Base-by-base conservation (phyloP, 2,113 vertebrate genomes). In the Castor canadensis region DNA sequence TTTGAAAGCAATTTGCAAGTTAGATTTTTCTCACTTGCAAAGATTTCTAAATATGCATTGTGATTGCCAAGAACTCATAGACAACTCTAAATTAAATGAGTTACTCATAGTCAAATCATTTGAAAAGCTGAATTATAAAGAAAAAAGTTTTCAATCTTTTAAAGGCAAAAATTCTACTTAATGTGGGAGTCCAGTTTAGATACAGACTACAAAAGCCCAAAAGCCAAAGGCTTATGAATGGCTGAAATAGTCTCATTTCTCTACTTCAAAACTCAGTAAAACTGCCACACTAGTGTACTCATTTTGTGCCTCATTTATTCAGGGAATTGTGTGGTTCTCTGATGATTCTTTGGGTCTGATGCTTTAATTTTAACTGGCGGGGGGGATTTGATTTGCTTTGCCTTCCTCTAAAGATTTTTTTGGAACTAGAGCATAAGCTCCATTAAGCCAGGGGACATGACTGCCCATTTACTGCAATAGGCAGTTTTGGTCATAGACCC, bases 51-150 rank as follows among this genome's bases (percentile, higher is more conserved):
- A 66, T 96, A 95, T 62, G 73, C 30, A 22, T 79, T 19, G 0
- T n/a, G 67, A 80, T 47, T 66, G 93, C 94, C 95, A 96, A 93
- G 89, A 95, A 83, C 77, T 95, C 93, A 83, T 38, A 92, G 88
- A 69, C 93, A 81, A 89, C 93, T 88, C 93, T 96, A 94, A 92
- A 93, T 89, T 93, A 94, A 93, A 75, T 56, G 83, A 94, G 45
- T 95, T 94, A 96, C 80, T 97, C 92, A 89, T 38, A 86, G 93
- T 71, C 67, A 81, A 93, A 60, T 94, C 22, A 95, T 87, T 77
- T 91, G 79, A 87, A 93, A 95, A 91, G 84, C 45, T 80, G 43
- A 76, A 38, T 82, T 94, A 40, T 7, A 69, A 38, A 69, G 38
- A 17, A n/a, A 67, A 67, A 67, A n/a, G 35, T 45, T 87, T 85